Evolutionary conservation across 1,140 invertebrate genomes (phyloP), one percentile per base, ranked within the genome.

Genomic region (Drosophila guanche): DNA sequence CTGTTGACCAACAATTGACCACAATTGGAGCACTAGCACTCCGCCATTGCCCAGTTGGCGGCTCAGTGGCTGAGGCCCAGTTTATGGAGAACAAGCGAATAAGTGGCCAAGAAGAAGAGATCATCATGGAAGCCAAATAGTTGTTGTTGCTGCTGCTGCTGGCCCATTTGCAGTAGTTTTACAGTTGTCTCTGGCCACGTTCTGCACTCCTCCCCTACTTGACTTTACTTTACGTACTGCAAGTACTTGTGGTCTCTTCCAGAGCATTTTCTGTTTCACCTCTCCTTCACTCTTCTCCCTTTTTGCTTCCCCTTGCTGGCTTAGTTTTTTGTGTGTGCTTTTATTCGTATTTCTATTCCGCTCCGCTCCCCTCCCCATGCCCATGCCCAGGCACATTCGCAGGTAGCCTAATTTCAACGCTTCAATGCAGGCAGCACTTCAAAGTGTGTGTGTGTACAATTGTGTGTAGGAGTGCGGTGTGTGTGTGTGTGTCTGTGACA

Each of bases 401-500:
- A 67, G 81, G 77, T 88, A 86, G 83, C 81, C 83, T 86, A 81
- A 86, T 86, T 86, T 86, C 81, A 88, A 86, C 83, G 81, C 83
- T 86, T 88, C 59, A 86, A 88, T 88, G 81, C 78, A 77, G 69
- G 41, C 61, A 63, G 57, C 59, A 57, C 56, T 48, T 66, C 52
- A 56, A 60, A 14, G 61, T 57, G 48, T 56, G 37, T 59, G n/a
- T 20, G 12, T 63, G 52, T 61, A 20, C 16, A 20, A 20, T 1
- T 20, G 22, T 41, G 12, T 40, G 12, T 55, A 10, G 40, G 20
- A 16, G 60, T 62, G 42, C 3, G 0, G 29, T 56, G 53, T 51
- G 56, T 58, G 60, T 59, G 50, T 74, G 41, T 41, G 41, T 62
- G 53, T 60, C 41, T 62, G 55, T 52, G 73, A 56, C 60, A 58